Base-by-base conservation (phyloP, 2,113 vertebrate species). In the Thryonomys swinderianus region DNA sequence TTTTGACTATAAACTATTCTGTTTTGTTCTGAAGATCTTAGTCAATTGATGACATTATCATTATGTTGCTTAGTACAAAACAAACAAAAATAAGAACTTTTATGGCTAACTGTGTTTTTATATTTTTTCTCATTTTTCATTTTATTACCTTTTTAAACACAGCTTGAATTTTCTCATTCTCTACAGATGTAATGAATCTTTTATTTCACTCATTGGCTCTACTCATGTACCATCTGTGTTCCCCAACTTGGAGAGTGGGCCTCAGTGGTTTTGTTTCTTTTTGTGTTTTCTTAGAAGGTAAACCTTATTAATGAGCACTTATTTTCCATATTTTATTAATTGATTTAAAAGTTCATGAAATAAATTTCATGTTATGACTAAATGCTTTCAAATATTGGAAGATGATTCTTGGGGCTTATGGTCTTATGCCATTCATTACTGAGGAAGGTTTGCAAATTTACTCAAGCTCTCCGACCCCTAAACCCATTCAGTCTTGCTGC, bases 71-170 rank as follows among this genome's bases (percentile, higher is more conserved):
- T 79, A 83, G 79, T 61, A 66, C 9, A 81, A 79, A 85, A 55
- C 34, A 85, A 93, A 34, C 34, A 7, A 73, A 88, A 94, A 57
- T 51, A 90, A 82, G 59, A 9, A 42, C 71, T 90, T 92, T 11
- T 74, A 64, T 21, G 76, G 30, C 59, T 91, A 80, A n/a, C 17
- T 17, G 71, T 51, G 17, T 48, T 67, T 89, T 93, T 25, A 27
- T 10, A 45, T 45, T 87, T 81, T 83, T 90, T 13, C n/a, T 81
- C 69, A 17, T 37, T 55, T 87, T 51, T 84, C 40, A 51, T 73
- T 93, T 73, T 69, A 51, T 61, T 74, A 42, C 34, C 55, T 5
- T 88, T 30, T 40, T 67, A 89, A 51, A 66, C 21, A 40, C 32
- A 51, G 21, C 32, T 81, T 71, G 42, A 73, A 67, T 69, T 73